Conservation (phyloP, 2,888 invertebrate genomes). For the Callyntrura sp. region DNA sequence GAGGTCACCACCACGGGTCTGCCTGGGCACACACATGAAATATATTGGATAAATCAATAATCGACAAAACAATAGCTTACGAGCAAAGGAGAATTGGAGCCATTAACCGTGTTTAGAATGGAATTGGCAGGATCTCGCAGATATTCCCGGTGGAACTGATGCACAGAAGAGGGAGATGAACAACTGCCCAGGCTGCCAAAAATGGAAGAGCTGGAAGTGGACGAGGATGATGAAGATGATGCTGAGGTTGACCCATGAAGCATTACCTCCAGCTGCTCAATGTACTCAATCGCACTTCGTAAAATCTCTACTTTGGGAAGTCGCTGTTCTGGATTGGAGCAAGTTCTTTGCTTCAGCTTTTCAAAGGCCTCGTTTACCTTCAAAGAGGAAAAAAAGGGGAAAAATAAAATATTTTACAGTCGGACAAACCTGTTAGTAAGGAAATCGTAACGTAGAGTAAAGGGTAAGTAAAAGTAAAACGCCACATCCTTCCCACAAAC, state of each 20-base stretch:
- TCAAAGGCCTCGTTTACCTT: slow-evolving; percentile 99
- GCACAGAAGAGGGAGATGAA: slow-evolving; percentile 51
- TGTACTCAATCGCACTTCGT: slow-evolving; percentile 98
- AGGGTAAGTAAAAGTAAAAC: background rate
- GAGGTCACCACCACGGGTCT: too few relatives aligned
- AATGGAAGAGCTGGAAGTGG: slow-evolving; percentile 61
- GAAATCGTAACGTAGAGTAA: background rate
- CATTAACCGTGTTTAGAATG: slow-evolving; percentile 75
- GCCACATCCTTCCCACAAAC: slow-evolving; percentile 1
- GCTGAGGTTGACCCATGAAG: slow-evolving; percentile 87
- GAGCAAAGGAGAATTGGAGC: slow-evolving; percentile 80
- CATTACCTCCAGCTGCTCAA: slow-evolving; percentile 95
- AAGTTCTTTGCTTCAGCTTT: slow-evolving; percentile 95
- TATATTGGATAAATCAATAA: slow-evolving; percentile 27
- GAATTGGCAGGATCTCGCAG: slow-evolving; percentile 80
- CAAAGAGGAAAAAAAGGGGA: background rate
- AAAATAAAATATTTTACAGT: background rate
- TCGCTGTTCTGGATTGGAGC: slow-evolving; percentile 97
- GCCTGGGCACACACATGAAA: too few relatives aligned
- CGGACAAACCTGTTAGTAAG: background rate
- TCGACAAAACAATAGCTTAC: slow-evolving; percentile 73
- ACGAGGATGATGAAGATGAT: slow-evolving; percentile 55
- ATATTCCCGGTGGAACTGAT: slow-evolving; percentile 79
- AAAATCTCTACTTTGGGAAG: slow-evolving; percentile 99
- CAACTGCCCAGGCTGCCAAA: slow-evolving; percentile 44